Conservation (phyloP, 2,888 invertebrate species). For the Ernsta delagoae region DNA sequence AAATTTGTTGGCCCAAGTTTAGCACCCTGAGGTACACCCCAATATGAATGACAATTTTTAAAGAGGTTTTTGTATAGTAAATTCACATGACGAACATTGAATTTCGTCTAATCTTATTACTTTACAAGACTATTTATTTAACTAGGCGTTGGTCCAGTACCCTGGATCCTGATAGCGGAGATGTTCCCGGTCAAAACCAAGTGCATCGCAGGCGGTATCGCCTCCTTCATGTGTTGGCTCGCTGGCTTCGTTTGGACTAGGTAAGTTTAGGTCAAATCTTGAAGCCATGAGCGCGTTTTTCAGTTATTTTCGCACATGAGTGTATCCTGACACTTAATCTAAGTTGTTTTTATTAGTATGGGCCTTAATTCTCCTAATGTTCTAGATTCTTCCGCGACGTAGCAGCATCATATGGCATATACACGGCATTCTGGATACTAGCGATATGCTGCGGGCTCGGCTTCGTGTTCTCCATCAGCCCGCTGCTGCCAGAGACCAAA, state of each 20-base stretch:
- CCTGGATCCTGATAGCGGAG: constrained; percentile 93
- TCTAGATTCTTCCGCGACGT: constrained; percentile 61
- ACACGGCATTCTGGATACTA: constrained; percentile 87
- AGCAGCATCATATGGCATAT: constrained; percentile 82
- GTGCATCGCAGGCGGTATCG: constrained; percentile 89
- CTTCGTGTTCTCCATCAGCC: constrained; percentile 84
- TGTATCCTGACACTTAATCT: too few relatives aligned
- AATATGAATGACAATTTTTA: too few relatives aligned
- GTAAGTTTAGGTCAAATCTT: too few relatives aligned
- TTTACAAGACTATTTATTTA: too few relatives aligned
- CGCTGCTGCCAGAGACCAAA: constrained; percentile 88
- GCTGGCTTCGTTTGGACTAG: constrained; percentile 91
- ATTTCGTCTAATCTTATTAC: too few relatives aligned
- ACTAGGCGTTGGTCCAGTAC: constrained; percentile 89
- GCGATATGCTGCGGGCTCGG: constrained; percentile 86
- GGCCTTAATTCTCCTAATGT: too few relatives aligned
- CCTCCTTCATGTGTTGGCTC: constrained; percentile 91
- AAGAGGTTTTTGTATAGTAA: too few relatives aligned
- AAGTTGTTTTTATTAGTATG: too few relatives aligned
- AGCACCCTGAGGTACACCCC: not conserved
- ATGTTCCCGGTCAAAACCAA: constrained; percentile 93
- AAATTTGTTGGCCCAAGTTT: too few relatives aligned
- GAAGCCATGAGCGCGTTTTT: too few relatives aligned
- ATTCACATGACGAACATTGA: too few relatives aligned
- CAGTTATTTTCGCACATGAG: too few relatives aligned